Evolutionary conservation across 2,888 invertebrate genomes (phyloP), one percentile per base, ranked within the genome.

Genomic region (Acrobasis suavella): DNA sequence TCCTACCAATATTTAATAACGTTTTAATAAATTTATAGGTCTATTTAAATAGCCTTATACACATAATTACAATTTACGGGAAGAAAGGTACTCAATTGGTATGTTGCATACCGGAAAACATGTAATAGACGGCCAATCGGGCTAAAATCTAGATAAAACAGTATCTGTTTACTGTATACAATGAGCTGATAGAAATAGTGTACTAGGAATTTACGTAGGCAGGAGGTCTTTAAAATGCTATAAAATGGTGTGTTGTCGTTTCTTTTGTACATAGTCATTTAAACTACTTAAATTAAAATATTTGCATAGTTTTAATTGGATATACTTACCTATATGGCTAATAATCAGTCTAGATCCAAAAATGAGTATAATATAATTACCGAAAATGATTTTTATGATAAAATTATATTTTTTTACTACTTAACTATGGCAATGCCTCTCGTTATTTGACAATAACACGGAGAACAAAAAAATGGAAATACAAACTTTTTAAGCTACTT

Each of bases 201-300:
- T 14, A 14, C 61, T 46, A 46, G 46, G 46, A 46, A 46, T 46
- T 46, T n/a, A 46, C 46, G 46, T 46, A 46, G 46, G 46, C 46
- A 14, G 46, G 12, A 22, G 42, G 46, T 7, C 46, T 46, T 46
- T n/a, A 51, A 51, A 64, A 65, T 2, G 17, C 50, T 51, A 51
- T 51, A 51, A 51, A 51, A 51, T 17, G 17, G 50, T 51, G 9
- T 17, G 50, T 22, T 51, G 50, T 17, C 22, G 16, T 15, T 15
- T 49, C 7, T 15, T 49, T 5, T 2, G 49, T 5, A 49, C 7
- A 32, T 49, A n/a, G 2, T 15, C 15, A 49, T 51, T 51, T 51
- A 51, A 51, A n/a, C n/a, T n/a, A n/a, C n/a, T n/a, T n/a, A n/a
- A n/a, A n/a, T n/a, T n/a, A n/a, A n/a, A n/a, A 51, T 51, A 14